These are phyloP conservation scores for Mungos mungo DNA, from an alignment of 2,113 vertebrate genomes.

Conservation along the genomic window DNA sequence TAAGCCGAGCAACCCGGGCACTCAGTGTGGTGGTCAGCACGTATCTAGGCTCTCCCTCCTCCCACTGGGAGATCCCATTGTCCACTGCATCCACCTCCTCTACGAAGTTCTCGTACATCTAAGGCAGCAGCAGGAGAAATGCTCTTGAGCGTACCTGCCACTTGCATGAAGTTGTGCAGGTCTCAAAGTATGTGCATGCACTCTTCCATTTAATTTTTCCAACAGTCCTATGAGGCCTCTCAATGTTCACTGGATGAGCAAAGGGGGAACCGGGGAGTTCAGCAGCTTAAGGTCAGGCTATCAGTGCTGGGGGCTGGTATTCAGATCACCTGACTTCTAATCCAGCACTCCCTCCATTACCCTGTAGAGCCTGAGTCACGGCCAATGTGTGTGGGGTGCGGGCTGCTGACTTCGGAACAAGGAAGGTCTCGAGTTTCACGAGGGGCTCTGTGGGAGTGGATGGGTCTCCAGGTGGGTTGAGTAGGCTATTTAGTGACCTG, in stretches of 20 bases:
- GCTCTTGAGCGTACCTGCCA: neutral
- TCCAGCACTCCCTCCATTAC: neutral
- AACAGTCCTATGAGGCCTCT: neutral
- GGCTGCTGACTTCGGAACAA: neutral
- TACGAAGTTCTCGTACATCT: slow-evolving; percentile 97
- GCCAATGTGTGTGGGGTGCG: neutral
- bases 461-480: neutral
- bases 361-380: neutral
- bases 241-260: neutral
- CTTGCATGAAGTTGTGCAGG: neutral
- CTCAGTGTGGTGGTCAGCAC: slow-evolving; percentile 90
- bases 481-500: neutral
- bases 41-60: slow-evolving; percentile 91
- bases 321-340: neutral
- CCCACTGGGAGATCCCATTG: slow-evolving; percentile 93
- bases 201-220: neutral
- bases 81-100: slow-evolving; percentile 96
- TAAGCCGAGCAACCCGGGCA: slow-evolving; percentile 90
- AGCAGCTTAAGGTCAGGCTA: neutral
- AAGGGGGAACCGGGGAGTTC: neutral
- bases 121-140: neutral
- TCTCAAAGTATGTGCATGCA: neutral
- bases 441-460: neutral
- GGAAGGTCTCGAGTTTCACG: neutral
- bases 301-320: neutral